A percentile compares a stretch with the other conserved stretches of the same genome.
Evolutionary conservation across 1,140 invertebrate genomes (phyloP).

Genomic region (Pygmarrhopalites habei): DNA sequence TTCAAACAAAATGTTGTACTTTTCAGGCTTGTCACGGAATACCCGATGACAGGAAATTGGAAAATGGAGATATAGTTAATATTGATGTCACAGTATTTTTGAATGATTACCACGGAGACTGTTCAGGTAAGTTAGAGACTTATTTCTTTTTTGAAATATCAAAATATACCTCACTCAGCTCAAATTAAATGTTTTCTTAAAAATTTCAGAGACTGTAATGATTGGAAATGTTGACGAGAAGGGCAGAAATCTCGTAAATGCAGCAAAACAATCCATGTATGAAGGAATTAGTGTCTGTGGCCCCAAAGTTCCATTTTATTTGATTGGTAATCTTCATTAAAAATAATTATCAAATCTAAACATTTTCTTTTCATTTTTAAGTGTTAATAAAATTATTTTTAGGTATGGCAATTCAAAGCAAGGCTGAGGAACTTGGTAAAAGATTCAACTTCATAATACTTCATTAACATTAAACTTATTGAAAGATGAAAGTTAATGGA

Average conservation of each 20-base stretch:
- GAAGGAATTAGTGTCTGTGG: conserved; percentile 68
- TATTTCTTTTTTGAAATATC: too few species aligned
- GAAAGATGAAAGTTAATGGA: too few species aligned
- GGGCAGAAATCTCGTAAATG: conserved; percentile 59
- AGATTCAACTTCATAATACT: too few species aligned
- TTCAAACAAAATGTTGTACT: neutral
- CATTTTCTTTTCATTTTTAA: too few species aligned
- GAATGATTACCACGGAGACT: conserved; percentile 87
- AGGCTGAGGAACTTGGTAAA: conserved; percentile 52
- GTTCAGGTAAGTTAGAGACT: too few species aligned
- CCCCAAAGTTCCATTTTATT: conserved; percentile 62
- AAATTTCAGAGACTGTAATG: conserved; percentile 70
- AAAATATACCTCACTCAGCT: too few species aligned
- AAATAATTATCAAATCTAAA: neutral
- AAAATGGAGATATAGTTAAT: conserved; percentile 83
- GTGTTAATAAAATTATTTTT: neutral
- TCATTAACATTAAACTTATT: too few species aligned
- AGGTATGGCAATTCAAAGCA: conserved; percentile 55
- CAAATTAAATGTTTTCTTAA: too few species aligned
- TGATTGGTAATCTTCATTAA: conserved; percentile 57
- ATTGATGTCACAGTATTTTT: conserved; percentile 82
- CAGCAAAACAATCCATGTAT: conserved; percentile 63
- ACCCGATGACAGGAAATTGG: conserved; percentile 70
- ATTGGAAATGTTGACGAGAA: conserved; percentile 71
- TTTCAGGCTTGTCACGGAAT: conserved; percentile 77